Conservation (phyloP, 2,797 vertebrate species). For the Melanotaenia maccullochi region DNA sequence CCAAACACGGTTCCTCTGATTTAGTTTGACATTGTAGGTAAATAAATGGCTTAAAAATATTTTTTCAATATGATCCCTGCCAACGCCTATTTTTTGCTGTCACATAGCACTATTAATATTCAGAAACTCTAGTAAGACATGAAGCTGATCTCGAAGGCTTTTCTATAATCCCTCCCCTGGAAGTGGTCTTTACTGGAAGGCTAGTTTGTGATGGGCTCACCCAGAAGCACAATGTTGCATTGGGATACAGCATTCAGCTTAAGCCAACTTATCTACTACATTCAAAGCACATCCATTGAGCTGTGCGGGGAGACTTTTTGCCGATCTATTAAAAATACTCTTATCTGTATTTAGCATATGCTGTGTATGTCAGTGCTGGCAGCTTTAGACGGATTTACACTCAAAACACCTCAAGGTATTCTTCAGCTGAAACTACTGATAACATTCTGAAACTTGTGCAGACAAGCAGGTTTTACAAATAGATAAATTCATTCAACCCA, state of each 20-base stretch:
- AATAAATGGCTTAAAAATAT: conserved; percentile 67
- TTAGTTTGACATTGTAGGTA: conserved; percentile 71
- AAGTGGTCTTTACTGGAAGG: conserved; percentile 84
- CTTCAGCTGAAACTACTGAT: conserved; percentile 85
- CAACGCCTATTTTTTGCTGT: conserved; percentile 61
- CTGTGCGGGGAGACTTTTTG: conserved; percentile 84
- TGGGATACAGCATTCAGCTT: conserved; percentile 85
- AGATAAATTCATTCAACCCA: conserved; percentile 79
- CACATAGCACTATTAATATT: conserved; percentile 80
- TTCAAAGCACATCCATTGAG: conserved; percentile 88
- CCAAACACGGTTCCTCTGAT: conserved; percentile 12
- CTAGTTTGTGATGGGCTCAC: conserved; percentile 85
- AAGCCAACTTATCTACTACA: conserved; percentile 89
- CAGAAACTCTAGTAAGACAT: conserved; percentile 82
- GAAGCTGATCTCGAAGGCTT: conserved; percentile 85
- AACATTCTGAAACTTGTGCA: conserved; percentile 85
- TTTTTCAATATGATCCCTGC: conserved; percentile 69
- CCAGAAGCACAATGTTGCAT: conserved; percentile 84
- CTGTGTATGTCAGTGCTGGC: conserved; percentile 83
- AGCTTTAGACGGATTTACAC: conserved; percentile 86
- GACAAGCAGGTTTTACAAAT: conserved; percentile 82
- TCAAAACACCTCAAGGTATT: conserved; percentile 86
- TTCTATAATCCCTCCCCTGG: conserved; percentile 85
- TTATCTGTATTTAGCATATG: conserved; percentile 91
- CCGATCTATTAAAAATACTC: conserved; percentile 87